phyloP scores from a whole-genome alignment of 2,888 invertebrate genomes.

The Iphiclides podalirius region DNA sequence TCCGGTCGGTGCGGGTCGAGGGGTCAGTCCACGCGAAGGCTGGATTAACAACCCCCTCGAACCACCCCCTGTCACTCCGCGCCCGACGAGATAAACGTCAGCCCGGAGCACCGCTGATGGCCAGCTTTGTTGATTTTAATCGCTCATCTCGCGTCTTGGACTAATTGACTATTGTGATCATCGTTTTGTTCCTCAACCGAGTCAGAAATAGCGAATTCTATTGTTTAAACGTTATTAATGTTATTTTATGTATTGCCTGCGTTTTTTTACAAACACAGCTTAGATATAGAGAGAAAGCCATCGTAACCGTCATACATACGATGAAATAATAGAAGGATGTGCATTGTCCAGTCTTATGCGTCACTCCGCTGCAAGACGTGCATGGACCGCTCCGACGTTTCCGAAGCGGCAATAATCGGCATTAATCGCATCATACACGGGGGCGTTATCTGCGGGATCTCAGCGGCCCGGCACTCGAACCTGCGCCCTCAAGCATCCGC shows the following conservation, averaged over 20 bases:
- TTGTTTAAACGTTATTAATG: no score
- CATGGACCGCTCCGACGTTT: neutral
- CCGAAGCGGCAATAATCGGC: conserved; percentile 29
- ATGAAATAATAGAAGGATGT: neutral
- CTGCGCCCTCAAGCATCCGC: conserved; percentile 40
- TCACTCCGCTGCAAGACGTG: neutral
- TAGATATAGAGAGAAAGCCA: no score
- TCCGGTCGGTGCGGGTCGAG: neutral
- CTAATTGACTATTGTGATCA: conserved; percentile 23
- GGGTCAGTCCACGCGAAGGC: conserved; percentile 19
- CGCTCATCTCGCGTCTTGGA: conserved; percentile 22
- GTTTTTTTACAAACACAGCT: no score
- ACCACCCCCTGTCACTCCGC: conserved; percentile 8
- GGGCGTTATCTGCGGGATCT: conserved; percentile 34
- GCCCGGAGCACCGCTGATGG: conserved; percentile 15
- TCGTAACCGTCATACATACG: no score
- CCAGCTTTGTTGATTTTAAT: conserved; percentile 25
- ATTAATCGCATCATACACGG: conserved; percentile 33
- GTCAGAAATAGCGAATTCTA: no score
- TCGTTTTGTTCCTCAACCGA: neutral
- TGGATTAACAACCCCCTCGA: conserved; percentile 10
- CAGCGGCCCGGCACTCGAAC: conserved; percentile 32
- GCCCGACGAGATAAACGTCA: conserved; percentile 23
- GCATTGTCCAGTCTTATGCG: neutral
- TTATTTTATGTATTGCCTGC: no score